A percentile compares a stretch with the other conserved stretches of the same genome.
Evolutionary conservation across 2,888 invertebrate species (phyloP).

Genomic region (Nomada goodeniana): DNA sequence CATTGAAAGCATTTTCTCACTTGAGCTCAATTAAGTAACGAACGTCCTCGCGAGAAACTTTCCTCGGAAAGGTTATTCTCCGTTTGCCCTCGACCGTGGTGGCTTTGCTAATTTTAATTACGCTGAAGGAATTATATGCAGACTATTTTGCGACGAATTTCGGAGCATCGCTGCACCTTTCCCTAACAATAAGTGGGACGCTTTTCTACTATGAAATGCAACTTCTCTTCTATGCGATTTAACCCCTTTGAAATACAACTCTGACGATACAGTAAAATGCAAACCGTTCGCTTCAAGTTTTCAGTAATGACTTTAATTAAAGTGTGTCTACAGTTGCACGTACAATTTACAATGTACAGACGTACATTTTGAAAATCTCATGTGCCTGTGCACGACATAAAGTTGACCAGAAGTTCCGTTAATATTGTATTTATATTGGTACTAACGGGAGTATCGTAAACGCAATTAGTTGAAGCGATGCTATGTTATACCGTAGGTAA

Average conservation of each 20-base stretch:
- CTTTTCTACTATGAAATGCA: conserved; percentile 31
- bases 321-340: background rate
- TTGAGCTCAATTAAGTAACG: conserved; percentile 7
- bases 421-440: background rate
- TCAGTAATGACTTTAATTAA: conserved; percentile 15
- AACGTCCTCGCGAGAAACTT: background rate
- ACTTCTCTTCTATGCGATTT: conserved; percentile 6
- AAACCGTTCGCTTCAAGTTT: background rate
- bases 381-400: no score
- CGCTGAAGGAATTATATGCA: background rate
- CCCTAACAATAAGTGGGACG: conserved; percentile 40
- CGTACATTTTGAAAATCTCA: background rate
- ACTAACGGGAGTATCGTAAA: background rate
- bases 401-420: background rate
- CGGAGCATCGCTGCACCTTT: background rate
- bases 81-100: background rate
- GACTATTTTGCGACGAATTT: background rate
- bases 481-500: no score
- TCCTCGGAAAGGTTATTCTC: background rate
- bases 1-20: conserved; percentile 56
- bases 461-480: no score
- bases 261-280: background rate
- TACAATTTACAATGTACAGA: background rate
- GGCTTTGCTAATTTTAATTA: no score
- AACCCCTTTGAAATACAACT: background rate